A percentile compares a stretch with the other conserved stretches of the same genome.
phyloP scores from a whole-genome alignment of 2,113 vertebrate species.

The Gallinago jamesoni region DNA sequence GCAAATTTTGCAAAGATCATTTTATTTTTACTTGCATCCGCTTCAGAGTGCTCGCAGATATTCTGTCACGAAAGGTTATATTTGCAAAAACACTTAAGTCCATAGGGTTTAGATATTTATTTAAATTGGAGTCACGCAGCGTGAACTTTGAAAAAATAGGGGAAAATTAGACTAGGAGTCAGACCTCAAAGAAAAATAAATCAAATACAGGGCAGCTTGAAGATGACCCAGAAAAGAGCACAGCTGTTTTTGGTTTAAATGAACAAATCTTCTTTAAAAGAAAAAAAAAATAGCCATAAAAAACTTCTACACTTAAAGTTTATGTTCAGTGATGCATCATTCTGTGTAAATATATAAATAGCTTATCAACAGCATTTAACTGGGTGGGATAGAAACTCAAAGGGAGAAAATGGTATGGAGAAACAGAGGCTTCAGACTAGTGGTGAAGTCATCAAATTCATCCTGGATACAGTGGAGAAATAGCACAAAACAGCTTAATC shows the following conservation, averaged over 20 bases:
- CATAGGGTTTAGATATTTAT: conserved; percentile 1
- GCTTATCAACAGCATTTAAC: not conserved
- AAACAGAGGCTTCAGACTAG: not conserved
- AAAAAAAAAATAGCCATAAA: not conserved
- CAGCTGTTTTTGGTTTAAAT: not conserved
- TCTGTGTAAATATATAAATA: not conserved
- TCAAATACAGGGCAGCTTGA: not conserved
- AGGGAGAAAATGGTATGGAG: not conserved
- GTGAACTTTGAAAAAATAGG: conserved; percentile 9
- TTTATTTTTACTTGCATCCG: conserved; percentile 3
- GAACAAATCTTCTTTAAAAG: not conserved
- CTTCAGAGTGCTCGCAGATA: not conserved
- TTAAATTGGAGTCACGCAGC: not conserved
- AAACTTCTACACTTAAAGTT: not conserved
- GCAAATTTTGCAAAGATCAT: not conserved
- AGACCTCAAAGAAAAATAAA: conserved; percentile 3
- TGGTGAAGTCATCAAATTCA: not conserved
- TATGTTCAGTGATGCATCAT: not conserved
- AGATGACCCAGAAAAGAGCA: not conserved
- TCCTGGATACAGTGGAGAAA: not conserved
- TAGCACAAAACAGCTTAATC: not conserved
- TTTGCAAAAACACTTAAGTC: conserved; percentile 28
- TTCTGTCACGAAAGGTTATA: not conserved
- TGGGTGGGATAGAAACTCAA: not conserved
- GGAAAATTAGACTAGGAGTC: not conserved